Base-by-base conservation (phyloP, 2,888 invertebrate species). In the Diaprepes abbreviatus region DNA sequence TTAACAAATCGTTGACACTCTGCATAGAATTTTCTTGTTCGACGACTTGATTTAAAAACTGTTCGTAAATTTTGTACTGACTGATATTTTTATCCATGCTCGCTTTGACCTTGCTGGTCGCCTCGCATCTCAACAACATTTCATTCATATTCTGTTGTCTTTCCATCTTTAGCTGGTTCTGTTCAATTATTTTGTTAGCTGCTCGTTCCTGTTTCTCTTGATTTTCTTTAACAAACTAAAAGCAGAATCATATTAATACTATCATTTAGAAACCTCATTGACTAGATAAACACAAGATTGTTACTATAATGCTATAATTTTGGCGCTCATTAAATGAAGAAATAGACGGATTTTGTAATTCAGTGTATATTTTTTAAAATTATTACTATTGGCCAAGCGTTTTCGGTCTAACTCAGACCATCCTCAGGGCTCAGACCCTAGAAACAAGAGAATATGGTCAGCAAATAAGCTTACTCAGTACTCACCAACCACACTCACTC, bases 151-250 rank as follows among this genome's bases (percentile, higher is more conserved):
- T 38, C 35, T 35, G 70, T 50, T 63, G 35, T 33, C 66, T n/a
- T 35, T 70, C 64, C 7, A 58, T 54, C 43, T 50, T 66, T 21
- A 62, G 19, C 14, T 38, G 35, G 14, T 68, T 71, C 50, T 73
- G 71, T 38, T 71, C 69, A 2, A 58, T 21, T 4, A 73, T 62
- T 55, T 71, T 64, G 14, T 48, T 54, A 1, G 57, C 52, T 0
- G 73, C 72, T 19, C 73, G 38, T 7, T 72, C 63, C 54, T 68
- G 68, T 66, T 75, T 75, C 28, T 74, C 73, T 7, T 64, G 45
- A 38, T 74, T 75, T 70, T 74, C 74, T 48, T 64, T 69, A 2
- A 75, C 65, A 69, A 75, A 75, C 75, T 75, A 36, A 35, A 68
- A 19, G 16, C 52, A 31, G 9, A 48, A 57, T 35, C 5, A 10